Conservation (phyloP, 1,140 invertebrate genomes). For the Drosophila bifasciata region DNA sequence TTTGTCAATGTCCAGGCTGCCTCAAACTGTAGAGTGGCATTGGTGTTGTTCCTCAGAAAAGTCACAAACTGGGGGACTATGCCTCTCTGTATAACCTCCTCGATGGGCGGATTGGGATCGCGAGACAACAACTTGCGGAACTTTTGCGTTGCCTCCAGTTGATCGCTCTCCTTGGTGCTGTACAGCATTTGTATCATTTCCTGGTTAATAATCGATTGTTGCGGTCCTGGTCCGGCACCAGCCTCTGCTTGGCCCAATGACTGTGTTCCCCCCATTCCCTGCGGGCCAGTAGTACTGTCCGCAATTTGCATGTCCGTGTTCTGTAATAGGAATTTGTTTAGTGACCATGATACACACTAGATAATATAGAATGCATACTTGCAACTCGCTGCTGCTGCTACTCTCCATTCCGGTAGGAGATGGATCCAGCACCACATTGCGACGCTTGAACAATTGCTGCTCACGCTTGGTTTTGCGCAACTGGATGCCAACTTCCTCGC, state of each 20-base stretch:
- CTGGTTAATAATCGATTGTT: constrained; percentile 86
- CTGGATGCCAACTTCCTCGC: constrained; percentile 98
- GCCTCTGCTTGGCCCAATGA: constrained; percentile 11
- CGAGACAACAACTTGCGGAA: constrained; percentile 97
- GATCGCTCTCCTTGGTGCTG: constrained; percentile 91
- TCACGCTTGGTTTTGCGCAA: constrained; percentile 97
- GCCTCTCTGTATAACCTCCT: constrained; percentile 98
- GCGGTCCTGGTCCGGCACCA: constrained; percentile 7
- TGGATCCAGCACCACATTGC: constrained; percentile 90
- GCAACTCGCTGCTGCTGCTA: constrained; percentile 49
- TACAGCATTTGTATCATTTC: constrained; percentile 94
- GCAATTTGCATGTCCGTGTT: constrained; percentile 68
- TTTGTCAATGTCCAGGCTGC: constrained; percentile 99
- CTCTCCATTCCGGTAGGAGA: constrained; percentile 48
- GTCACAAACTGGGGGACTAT: constrained; percentile 98
- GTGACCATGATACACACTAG: no score
- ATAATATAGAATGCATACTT: constrained; percentile 28
- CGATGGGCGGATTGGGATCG: constrained; percentile 99
- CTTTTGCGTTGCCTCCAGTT: constrained; percentile 95
- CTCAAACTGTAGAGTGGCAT: constrained; percentile 96
- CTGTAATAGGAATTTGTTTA: constrained; percentile 19
- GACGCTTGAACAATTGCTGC: constrained; percentile 94
- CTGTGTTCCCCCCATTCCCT: constrained; percentile 28
- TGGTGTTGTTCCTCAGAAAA: constrained; percentile 93
- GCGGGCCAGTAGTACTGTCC: constrained; percentile 48